phyloP scores from a whole-genome alignment of 37 sponge, comb jelly and placozoan genomes.

The Lycopodina hypogea region DNA sequence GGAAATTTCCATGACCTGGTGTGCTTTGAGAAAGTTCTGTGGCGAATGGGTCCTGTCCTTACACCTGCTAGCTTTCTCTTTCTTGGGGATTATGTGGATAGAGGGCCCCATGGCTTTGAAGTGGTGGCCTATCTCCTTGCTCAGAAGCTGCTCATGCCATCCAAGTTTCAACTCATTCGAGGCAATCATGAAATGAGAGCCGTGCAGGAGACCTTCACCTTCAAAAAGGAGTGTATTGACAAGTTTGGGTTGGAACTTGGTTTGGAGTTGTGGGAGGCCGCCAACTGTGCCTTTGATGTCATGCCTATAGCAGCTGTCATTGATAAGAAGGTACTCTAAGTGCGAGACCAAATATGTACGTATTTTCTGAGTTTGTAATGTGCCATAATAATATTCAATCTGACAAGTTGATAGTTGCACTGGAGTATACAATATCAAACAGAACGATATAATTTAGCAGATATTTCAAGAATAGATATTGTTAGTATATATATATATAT shows the following conservation, averaged over 20 bases:
- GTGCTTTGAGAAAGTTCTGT: slow-evolving; percentile 94
- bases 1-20: slow-evolving; percentile 94
- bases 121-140: slow-evolving; percentile 93
- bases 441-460: too few species aligned
- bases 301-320: slow-evolving; percentile 93
- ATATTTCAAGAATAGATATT: too few species aligned
- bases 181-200: slow-evolving; percentile 92
- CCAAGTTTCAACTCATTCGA: slow-evolving; percentile 84
- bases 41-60: slow-evolving; percentile 90
- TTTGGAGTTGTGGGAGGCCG: slow-evolving; percentile 87
- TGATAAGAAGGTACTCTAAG: slow-evolving; percentile 72
- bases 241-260: slow-evolving; percentile 88
- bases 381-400: too few species aligned
- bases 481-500: too few species aligned
- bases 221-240: slow-evolving; percentile 86
- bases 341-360: too few species aligned
- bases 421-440: neutral
- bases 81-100: slow-evolving; percentile 95
- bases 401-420: neutral
- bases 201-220: slow-evolving; percentile 82
- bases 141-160: slow-evolving; percentile 88
- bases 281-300: slow-evolving; percentile 83
- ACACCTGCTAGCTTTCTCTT: slow-evolving; percentile 92
- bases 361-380: too few species aligned
- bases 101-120: slow-evolving; percentile 90